Conservation (phyloP, 2,113 vertebrate genomes). For the Conger conger region DNA sequence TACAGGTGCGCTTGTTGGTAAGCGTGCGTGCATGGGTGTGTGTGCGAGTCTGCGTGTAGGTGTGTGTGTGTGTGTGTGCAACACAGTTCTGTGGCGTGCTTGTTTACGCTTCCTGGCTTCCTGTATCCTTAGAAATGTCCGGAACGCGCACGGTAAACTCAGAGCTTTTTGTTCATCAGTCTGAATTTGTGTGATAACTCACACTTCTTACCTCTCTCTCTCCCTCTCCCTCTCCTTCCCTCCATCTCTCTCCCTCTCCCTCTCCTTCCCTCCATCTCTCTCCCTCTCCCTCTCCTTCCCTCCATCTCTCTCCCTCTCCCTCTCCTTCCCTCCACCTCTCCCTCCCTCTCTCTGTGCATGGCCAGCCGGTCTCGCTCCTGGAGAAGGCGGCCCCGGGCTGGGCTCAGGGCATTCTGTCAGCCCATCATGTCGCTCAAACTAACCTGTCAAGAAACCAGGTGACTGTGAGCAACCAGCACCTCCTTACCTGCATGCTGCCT, state of each 20-base stretch:
- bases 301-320: neutral
- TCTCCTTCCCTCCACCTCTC: neutral
- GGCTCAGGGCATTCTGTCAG: constrained; percentile 98
- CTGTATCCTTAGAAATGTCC: neutral
- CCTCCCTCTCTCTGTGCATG: constrained; percentile 48
- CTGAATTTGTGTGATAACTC: constrained; percentile 27
- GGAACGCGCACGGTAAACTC: neutral
- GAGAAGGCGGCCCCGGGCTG: constrained; percentile 96
- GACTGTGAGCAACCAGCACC: constrained; percentile 60
- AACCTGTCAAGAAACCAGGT: constrained; percentile 98
- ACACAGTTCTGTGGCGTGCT: neutral
- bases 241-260: neutral
- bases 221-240: neutral
- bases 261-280: constrained; percentile 2
- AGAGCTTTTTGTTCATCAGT: neutral
- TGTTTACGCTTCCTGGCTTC: neutral
- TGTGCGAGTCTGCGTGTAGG: constrained; percentile 12
- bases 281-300: neutral
- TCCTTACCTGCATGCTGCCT: constrained; percentile 7
- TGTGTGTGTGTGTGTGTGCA: constrained; percentile 17
- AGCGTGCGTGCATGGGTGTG: neutral
- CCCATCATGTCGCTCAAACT: constrained; percentile 98
- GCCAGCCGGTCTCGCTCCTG: constrained; percentile 91
- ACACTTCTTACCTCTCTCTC: constrained; percentile 32
- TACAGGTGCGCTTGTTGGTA: neutral